These are phyloP conservation scores for Lasioglossum figueresi DNA, from an alignment of 2,888 invertebrate species.

Conservation along the genomic window DNA sequence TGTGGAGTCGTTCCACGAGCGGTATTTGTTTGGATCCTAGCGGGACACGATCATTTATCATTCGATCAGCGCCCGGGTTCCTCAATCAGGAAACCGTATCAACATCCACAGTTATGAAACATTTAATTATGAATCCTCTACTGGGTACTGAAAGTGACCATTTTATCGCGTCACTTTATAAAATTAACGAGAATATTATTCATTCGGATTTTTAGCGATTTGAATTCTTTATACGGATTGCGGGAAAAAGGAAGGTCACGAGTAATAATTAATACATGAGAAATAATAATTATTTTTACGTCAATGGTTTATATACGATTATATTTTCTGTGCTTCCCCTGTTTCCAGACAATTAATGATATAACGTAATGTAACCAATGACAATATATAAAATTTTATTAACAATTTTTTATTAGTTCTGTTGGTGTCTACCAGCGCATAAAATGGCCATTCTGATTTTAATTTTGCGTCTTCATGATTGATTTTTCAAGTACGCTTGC, in stretches of 20 bases:
- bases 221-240: too few relatives aligned
- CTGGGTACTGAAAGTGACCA: not conserved
- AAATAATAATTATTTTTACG: too few relatives aligned
- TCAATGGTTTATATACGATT: too few relatives aligned
- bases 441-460: not conserved
- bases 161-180: not conserved
- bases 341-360: too few relatives aligned
- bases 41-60: conserved; percentile 11
- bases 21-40: conserved; percentile 10
- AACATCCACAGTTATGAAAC: not conserved
- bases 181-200: too few relatives aligned
- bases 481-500: not conserved
- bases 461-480: not conserved
- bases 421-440: not conserved
- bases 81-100: conserved; percentile 33
- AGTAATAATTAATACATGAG: too few relatives aligned
- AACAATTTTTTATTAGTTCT: not conserved
- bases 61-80: conserved; percentile 41
- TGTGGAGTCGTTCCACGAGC: conserved; percentile 13
- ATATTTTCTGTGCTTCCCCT: too few relatives aligned
- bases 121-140: not conserved
- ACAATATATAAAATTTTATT: not conserved
- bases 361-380: too few relatives aligned
- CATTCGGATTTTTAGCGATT: too few relatives aligned
- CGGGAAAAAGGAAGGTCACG: too few relatives aligned